These are phyloP conservation scores for Luehdorfia chinensis DNA, from an alignment of 1,140 invertebrate genomes.

Conservation along the genomic window DNA sequence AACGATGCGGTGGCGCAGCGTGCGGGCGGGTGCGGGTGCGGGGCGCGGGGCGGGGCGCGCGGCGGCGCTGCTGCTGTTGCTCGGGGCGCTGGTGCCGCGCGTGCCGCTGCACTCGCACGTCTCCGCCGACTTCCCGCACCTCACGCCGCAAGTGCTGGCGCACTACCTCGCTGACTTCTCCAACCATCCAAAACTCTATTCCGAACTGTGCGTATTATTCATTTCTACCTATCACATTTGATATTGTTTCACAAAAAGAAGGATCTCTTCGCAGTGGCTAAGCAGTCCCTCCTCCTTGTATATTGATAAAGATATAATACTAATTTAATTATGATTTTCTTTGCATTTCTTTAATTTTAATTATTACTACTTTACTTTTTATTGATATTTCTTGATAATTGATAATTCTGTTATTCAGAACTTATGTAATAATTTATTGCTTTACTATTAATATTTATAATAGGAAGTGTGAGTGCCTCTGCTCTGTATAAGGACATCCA, in stretches of 20 bases:
- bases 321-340: too few species aligned
- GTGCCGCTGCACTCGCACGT: conserved; percentile 18
- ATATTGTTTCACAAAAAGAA: too few species aligned
- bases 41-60: neutral
- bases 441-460: neutral
- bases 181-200: conserved; percentile 29
- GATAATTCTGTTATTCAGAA: too few species aligned
- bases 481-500: too few species aligned
- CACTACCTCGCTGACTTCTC: conserved; percentile 48
- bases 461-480: too few species aligned
- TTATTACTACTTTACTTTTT: too few species aligned
- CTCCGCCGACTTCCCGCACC: conserved; percentile 10
- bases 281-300: too few species aligned
- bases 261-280: too few species aligned
- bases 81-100: conserved; percentile 20
- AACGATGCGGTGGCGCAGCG: neutral
- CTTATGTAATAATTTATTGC: too few species aligned
- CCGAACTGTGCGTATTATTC: conserved; percentile 20
- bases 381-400: too few species aligned
- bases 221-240: too few species aligned
- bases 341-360: neutral
- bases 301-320: too few species aligned
- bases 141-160: conserved; percentile 27
- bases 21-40: neutral
- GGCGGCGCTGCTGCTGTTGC: conserved; percentile 18